Conservation (phyloP, 2,113 vertebrate genomes). For the Anseranas semipalmata region DNA sequence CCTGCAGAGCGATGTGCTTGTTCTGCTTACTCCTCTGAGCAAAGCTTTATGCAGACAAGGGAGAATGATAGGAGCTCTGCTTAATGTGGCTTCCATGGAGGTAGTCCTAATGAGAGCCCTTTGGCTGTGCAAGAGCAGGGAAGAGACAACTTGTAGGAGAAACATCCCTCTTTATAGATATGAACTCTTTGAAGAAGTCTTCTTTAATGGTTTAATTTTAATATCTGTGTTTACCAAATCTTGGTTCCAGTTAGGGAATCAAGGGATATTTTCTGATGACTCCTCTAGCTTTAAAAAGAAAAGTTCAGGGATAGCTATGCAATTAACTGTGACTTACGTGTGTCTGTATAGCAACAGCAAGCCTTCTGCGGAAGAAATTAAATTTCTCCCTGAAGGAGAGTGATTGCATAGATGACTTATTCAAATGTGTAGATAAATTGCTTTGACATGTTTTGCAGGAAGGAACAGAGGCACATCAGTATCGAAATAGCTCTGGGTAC, state of each 20-base stretch:
- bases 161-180: slow-evolving; percentile 4
- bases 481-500: slow-evolving; percentile 13
- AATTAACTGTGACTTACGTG: slow-evolving; percentile 30
- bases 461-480: slow-evolving; percentile 32
- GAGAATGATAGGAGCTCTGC: not conserved
- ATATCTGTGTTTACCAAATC: slow-evolving; percentile 32
- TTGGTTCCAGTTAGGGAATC: not conserved
- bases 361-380: slow-evolving; percentile 45
- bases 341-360: slow-evolving; percentile 34
- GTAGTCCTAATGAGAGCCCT: slow-evolving; percentile 12
- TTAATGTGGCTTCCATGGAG: slow-evolving; percentile 23
- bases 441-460: slow-evolving; percentile 53
- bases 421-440: slow-evolving; percentile 47
- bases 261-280: slow-evolving; percentile 47
- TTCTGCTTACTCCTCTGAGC: not conserved
- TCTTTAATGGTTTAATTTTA: slow-evolving; percentile 58
- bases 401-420: slow-evolving; percentile 32
- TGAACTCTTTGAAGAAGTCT: not conserved
- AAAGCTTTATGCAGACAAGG: not conserved
- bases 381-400: slow-evolving; percentile 44
- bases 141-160: not conserved
- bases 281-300: slow-evolving; percentile 53
- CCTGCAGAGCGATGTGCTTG: not conserved
- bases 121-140: not conserved
- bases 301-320: slow-evolving; percentile 42